phyloP scores from a whole-genome alignment of 2,888 invertebrate species.

The Tinea semifulvella region DNA sequence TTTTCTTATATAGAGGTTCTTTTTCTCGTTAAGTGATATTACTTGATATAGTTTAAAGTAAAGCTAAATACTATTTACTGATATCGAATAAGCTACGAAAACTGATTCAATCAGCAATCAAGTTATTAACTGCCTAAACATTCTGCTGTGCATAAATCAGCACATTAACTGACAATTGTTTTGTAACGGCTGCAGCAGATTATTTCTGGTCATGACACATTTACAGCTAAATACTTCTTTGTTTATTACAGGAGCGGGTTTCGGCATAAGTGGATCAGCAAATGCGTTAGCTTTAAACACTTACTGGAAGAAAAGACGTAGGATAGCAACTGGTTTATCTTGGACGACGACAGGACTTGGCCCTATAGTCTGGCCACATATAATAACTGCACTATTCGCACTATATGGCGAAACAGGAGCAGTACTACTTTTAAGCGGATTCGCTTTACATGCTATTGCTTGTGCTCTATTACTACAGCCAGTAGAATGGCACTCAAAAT shows the following conservation, averaged over 20 bases:
- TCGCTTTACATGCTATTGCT: constrained; percentile 73
- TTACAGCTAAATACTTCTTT: too few relatives aligned
- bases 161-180: too few relatives aligned
- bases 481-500: constrained; percentile 75
- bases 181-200: too few relatives aligned
- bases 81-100: too few relatives aligned
- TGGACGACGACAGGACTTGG: constrained; percentile 78
- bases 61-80: too few relatives aligned
- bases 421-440: constrained; percentile 71
- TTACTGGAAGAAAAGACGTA: constrained; percentile 74
- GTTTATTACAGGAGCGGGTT: constrained; percentile 67
- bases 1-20: too few relatives aligned
- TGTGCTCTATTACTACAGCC: constrained; percentile 76
- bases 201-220: too few relatives aligned
- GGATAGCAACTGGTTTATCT: constrained; percentile 75
- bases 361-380: constrained; percentile 76
- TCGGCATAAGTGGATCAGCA: constrained; percentile 73
- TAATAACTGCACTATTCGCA: constrained; percentile 71
- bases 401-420: constrained; percentile 72
- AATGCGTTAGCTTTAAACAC: constrained; percentile 77
- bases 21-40: too few relatives aligned
- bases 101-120: too few relatives aligned
- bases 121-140: too few relatives aligned
- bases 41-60: too few relatives aligned
- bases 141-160: too few relatives aligned